Conservation (phyloP, 64 coral and sea anemone species). For the Stichodactyla mertensii region DNA sequence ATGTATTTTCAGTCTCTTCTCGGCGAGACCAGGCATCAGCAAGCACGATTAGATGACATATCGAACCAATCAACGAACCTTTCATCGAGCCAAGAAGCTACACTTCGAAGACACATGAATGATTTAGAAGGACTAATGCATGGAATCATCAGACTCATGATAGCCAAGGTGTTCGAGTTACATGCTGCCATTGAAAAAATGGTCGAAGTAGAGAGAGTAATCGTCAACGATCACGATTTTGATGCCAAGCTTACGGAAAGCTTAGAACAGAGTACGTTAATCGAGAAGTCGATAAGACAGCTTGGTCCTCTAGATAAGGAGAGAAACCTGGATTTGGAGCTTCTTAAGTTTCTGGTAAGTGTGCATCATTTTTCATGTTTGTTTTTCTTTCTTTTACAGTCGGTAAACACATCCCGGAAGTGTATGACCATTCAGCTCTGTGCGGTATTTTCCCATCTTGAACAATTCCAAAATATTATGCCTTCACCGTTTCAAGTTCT, state of each 20-base stretch:
- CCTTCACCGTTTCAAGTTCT: no score
- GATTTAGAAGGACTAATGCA: conserved; percentile 58
- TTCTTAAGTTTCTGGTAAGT: conserved; percentile 68
- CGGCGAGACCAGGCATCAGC: not conserved
- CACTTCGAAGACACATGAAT: not conserved
- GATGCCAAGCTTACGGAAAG: conserved; percentile 61
- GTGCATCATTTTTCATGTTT: no score
- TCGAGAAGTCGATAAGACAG: conserved; percentile 57
- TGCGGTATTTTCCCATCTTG: no score
- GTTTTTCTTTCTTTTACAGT: no score
- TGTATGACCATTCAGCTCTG: no score
- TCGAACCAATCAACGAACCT: not conserved
- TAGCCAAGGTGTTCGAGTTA: conserved; percentile 45
- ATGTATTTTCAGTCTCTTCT: not conserved
- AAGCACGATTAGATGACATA: conserved; percentile 1
- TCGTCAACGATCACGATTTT: conserved; percentile 56
- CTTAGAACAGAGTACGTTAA: conserved; percentile 30
- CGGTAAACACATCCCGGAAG: no score
- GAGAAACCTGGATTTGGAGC: conserved; percentile 49
- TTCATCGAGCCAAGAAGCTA: conserved; percentile 6
- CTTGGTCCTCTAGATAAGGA: conserved; percentile 61
- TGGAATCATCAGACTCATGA: conserved; percentile 58
- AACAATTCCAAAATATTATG: no score
- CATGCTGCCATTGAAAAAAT: conserved; percentile 41
- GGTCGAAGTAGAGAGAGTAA: conserved; percentile 33